Conservation (phyloP, 2,888 invertebrate species). For the Tanaodytes sp. region DNA sequence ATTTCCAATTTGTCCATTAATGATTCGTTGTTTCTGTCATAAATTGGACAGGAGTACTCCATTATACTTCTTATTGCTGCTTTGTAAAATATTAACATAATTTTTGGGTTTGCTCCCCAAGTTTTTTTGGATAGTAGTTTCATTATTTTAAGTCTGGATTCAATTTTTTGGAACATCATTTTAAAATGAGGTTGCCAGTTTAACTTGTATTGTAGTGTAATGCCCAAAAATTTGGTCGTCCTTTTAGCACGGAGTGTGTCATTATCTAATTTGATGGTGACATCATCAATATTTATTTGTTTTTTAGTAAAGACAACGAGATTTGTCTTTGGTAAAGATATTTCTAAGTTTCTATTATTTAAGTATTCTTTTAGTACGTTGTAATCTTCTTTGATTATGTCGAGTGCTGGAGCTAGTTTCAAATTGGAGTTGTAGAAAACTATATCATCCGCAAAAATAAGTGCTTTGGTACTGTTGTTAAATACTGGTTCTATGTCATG, state of each 20-base stretch:
- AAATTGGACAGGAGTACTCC: too few species aligned
- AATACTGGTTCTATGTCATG: background rate
- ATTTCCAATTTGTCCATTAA: too few species aligned
- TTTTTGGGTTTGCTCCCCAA: too few species aligned
- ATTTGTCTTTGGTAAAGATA: background rate
- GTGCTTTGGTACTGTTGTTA: background rate
- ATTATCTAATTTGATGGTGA: too few species aligned
- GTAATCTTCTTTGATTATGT: background rate
- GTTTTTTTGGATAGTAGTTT: too few species aligned
- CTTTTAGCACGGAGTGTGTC: background rate
- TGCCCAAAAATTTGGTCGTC: background rate
- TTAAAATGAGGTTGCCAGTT: background rate
- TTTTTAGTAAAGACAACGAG: background rate
- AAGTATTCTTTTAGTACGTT: background rate
- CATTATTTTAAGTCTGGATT: background rate
- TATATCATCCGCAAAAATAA: slow-evolving; percentile 11
- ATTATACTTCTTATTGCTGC: too few species aligned
- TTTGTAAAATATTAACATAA: too few species aligned
- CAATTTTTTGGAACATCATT: background rate
- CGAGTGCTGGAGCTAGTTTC: background rate
- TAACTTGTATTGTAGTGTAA: background rate
- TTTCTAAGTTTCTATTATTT: background rate
- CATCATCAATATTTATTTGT: background rate
- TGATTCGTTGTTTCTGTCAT: too few species aligned
- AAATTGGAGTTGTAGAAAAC: background rate